Conservation (phyloP, 1,140 invertebrate species). For the Hesperophylax magnus region DNA sequence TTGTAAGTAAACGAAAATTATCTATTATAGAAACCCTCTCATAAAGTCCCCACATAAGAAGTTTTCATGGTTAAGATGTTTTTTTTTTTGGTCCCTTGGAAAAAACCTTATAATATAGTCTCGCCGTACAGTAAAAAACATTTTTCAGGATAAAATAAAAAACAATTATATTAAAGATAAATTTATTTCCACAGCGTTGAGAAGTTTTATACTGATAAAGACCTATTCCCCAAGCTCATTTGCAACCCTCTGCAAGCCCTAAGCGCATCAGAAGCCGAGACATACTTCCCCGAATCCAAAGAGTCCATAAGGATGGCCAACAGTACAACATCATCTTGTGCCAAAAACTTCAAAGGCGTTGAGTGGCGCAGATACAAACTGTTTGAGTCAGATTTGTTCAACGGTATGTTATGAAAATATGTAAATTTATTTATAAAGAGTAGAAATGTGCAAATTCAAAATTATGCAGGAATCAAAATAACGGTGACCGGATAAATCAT, state of each 20-base stretch:
- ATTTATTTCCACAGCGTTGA: constrained; percentile 16
- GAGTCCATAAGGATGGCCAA: constrained; percentile 48
- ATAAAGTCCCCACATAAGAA: too few relatives aligned
- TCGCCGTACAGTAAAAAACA: too few relatives aligned
- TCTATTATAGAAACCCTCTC: too few relatives aligned
- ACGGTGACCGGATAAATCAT: too few relatives aligned
- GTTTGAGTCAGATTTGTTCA: constrained; percentile 65
- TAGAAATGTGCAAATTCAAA: background rate
- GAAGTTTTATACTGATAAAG: background rate
- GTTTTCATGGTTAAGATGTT: too few relatives aligned
- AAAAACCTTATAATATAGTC: too few relatives aligned
- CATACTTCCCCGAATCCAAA: constrained; percentile 34
- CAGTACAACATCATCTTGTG: constrained; percentile 3
- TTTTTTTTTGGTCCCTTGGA: too few relatives aligned
- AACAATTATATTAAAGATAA: background rate
- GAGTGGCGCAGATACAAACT: constrained; percentile 65
- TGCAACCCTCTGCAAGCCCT: constrained; percentile 38
- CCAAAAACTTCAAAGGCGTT: background rate
- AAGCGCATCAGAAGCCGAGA: constrained; percentile 1
- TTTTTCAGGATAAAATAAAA: too few relatives aligned
- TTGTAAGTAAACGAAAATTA: background rate
- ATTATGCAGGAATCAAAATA: too few relatives aligned
- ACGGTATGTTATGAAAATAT: constrained; percentile 53
- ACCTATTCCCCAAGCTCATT: constrained; percentile 19
- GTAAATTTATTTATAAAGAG: background rate